Base-by-base conservation (phyloP, 2,797 vertebrate genomes). In the Pseudochaenichthys georgianus region DNA sequence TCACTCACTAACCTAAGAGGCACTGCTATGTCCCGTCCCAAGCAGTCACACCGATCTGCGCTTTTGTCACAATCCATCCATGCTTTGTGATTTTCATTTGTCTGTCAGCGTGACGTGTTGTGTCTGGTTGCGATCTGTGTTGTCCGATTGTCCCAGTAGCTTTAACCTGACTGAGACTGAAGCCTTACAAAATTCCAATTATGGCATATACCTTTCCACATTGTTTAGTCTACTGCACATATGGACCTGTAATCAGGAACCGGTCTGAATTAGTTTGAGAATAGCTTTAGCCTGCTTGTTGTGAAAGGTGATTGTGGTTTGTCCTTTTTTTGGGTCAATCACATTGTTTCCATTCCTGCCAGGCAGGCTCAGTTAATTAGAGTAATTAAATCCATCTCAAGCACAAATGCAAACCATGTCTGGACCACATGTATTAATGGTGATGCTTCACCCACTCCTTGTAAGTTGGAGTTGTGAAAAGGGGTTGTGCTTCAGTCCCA, bases 401-500 rank as follows among this genome's bases (percentile, higher is more conserved):
- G 64, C 72, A 64, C 68, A 64, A 85, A 87, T 59, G 47, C 77
- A 86, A 86, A 86, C 84, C 85, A 84, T 5, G 70, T 82, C 82
- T 88, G 74, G 76, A 82, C 70, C 70, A 51, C 70, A 73, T 83
- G 64, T 65, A 83, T 83, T 82, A 73, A 83, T 75, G 71, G 69
- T 81, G 83, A 86, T 21, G 31, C 72, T 82, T 45, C 8, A 19
- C 76, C 82, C 71, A 82, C 71, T 88, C 83, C 75, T 75, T 73
- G 43, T 77, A 74, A 70, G 76, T 80, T 69, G 59, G 74, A 85
- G 72, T 73, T 77, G 64, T 77, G 73, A 81, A 73, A 73, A 85
- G 70, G 81, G 61, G 59, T 87, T 82, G 50, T 81, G 87, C 90
- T 92, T 92, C 89, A 88, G 89, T 92, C 87, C 69, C 85, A 80